Evolutionary conservation across 2,797 vertebrate genomes (phyloP), one percentile per base, ranked within the genome.

Genomic region (Acanthis flammea): DNA sequence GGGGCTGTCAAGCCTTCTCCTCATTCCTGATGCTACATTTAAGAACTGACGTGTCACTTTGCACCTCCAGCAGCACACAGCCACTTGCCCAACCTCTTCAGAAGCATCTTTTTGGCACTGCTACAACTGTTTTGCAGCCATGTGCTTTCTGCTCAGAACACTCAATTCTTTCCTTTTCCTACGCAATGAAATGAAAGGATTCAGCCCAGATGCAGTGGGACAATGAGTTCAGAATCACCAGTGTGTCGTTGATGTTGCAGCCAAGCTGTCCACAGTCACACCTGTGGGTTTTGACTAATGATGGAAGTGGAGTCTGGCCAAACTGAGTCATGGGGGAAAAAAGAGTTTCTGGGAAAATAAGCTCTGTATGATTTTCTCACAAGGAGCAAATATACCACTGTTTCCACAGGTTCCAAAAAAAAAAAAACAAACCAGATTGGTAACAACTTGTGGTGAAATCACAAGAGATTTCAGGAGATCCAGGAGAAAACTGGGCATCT

Each of bases 281-380:
- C 28, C 54, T 80, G 54, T 8, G 11, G 68, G 33, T 85, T 93
- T 85, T 33, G 12, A 82, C 17, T 41, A 72, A 85, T 0, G 2
- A 72, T 54, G 37, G 57, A 79, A 58, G 77, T 27, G 48, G 86
- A 85, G 35, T 54, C 72, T 89, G 74, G 54, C 65, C 65, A 95
- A 85, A 93, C 14, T 70, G 77, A 92, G 72, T 93, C 84, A 86
- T 1, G 0, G 12, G 63, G 53, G 61, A 77, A 83, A 77, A 45
- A 57, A 74, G 35, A 80, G 39, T 41, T 94, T 87, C 81, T 96
- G 78, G 62, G 91, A 93, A 80, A 89, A 30, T 28, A 54, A 55
- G 35, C 18, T 67, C 42, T 77, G 39, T 6, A 39, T 41, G 31
- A 68, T 87, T 80, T 82, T 91, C 81, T 91, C 50, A 86, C 35